A percentile compares a stretch with the other conserved stretches of the same genome.
Conservation (phyloP, 2,888 invertebrate genomes). For the Melinaea marsaeus region DNA sequence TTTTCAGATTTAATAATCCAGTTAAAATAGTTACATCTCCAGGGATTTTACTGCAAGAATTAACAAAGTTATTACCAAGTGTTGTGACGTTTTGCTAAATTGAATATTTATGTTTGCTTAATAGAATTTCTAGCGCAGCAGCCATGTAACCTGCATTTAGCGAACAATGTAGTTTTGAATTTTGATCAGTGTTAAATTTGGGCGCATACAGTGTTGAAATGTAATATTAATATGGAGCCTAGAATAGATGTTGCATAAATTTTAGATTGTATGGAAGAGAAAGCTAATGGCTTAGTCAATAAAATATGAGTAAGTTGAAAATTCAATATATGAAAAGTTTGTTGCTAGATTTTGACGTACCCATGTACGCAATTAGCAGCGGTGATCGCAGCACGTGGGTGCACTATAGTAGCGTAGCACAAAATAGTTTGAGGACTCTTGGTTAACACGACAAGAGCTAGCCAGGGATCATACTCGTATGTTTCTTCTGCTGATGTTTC, state of each 20-base stretch:
- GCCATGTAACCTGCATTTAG: too few species aligned
- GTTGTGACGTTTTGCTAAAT: too few species aligned
- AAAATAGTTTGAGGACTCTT: slow-evolving; percentile 51
- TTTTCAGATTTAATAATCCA: slow-evolving; percentile 57
- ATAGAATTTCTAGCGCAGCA: too few species aligned
- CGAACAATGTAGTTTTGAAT: too few species aligned
- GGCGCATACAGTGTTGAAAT: too few species aligned
- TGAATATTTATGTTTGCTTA: too few species aligned
- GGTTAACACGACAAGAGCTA: slow-evolving; percentile 54
- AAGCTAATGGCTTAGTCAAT: not conserved
- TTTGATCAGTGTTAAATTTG: not conserved
- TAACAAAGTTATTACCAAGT: not conserved
- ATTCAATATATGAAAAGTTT: too few species aligned
- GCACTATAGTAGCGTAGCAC: slow-evolving; percentile 64
- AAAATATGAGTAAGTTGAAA: too few species aligned
- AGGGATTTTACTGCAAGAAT: slow-evolving; percentile 40
- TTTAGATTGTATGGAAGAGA: not conserved
- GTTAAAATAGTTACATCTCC: slow-evolving; percentile 53
- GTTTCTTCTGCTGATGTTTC: slow-evolving; percentile 3
- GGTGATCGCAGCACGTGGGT: slow-evolving; percentile 61
- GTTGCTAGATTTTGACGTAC: slow-evolving; percentile 37
- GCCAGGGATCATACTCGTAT: slow-evolving; percentile 56
- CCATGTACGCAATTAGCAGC: slow-evolving; percentile 61
- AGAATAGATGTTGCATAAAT: too few species aligned
- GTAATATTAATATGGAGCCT: too few species aligned